Percentiles rank a stretch among this genome's conserved stretches.
Conservation (phyloP, 2,888 invertebrate species). For the Drosophila parthenogenetica region DNA sequence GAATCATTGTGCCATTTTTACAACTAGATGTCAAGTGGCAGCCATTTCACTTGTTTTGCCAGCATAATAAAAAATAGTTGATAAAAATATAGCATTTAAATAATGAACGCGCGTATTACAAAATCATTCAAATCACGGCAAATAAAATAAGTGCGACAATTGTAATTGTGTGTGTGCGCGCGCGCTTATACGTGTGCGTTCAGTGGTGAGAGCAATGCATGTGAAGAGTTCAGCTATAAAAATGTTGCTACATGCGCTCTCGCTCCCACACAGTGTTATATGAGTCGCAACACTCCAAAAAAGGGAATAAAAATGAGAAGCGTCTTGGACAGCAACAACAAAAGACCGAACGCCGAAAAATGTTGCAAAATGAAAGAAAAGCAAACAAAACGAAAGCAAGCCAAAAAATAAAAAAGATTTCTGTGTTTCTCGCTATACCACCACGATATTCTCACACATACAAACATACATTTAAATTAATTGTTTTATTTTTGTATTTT, state of each 20-base stretch:
- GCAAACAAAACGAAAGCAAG: constrained; percentile 67
- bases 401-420: constrained; percentile 56
- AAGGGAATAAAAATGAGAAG: constrained; percentile 85
- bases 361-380: constrained; percentile 77
- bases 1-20: constrained; percentile 45
- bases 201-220: constrained; percentile 69
- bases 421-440: constrained; percentile 52
- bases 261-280: constrained; percentile 82
- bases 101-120: constrained; percentile 77
- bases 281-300: constrained; percentile 85
- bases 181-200: constrained; percentile 44
- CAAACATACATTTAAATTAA: constrained; percentile 61
- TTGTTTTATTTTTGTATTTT: constrained; percentile 47
- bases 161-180: constrained; percentile 52
- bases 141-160: constrained; percentile 77
- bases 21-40: constrained; percentile 34
- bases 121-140: constrained; percentile 79
- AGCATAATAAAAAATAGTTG: constrained; percentile 27
- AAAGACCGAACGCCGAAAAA: constrained; percentile 73
- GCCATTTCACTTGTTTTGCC: constrained; percentile 26
- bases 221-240: constrained; percentile 76
- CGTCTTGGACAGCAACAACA: constrained; percentile 66
- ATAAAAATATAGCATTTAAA: constrained; percentile 41
- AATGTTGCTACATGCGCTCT: constrained; percentile 60
- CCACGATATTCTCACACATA: constrained; percentile 15